These are phyloP conservation scores for Anas platyrhynchos DNA, from an alignment of 2,113 vertebrate genomes.

Conservation along the genomic window DNA sequence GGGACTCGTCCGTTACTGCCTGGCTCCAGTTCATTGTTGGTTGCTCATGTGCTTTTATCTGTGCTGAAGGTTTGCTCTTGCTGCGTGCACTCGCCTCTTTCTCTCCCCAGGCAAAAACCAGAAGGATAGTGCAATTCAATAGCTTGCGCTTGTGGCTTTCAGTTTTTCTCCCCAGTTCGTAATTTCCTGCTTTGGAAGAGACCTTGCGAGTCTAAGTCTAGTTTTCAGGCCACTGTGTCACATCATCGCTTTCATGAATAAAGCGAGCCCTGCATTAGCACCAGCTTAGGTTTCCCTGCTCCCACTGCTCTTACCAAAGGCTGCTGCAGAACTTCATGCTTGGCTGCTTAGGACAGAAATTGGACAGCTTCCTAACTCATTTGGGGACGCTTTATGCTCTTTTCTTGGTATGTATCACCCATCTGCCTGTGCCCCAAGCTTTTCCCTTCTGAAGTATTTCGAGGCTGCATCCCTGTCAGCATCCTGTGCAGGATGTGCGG, in stretches of 20 bases:
- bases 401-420: background rate
- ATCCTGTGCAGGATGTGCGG: background rate
- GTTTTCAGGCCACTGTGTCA: background rate
- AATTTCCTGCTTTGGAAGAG: background rate
- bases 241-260: background rate
- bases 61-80: background rate
- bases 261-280: background rate
- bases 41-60: background rate
- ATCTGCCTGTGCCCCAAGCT: background rate
- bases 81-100: rapidly evolving
- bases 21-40: background rate
- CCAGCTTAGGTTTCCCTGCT: background rate
- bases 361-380: background rate
- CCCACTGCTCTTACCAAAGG: background rate
- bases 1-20: background rate
- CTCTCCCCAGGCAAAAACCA: background rate
- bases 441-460: background rate
- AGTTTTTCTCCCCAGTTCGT: background rate
- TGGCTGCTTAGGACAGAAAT: background rate
- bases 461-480: background rate
- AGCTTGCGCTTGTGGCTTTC: background rate
- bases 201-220: background rate
- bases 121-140: background rate
- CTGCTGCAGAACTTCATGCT: background rate
- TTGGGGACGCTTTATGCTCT: background rate